phyloP scores from a whole-genome alignment of 1,140 invertebrate genomes.

The Pararge aegeria region DNA sequence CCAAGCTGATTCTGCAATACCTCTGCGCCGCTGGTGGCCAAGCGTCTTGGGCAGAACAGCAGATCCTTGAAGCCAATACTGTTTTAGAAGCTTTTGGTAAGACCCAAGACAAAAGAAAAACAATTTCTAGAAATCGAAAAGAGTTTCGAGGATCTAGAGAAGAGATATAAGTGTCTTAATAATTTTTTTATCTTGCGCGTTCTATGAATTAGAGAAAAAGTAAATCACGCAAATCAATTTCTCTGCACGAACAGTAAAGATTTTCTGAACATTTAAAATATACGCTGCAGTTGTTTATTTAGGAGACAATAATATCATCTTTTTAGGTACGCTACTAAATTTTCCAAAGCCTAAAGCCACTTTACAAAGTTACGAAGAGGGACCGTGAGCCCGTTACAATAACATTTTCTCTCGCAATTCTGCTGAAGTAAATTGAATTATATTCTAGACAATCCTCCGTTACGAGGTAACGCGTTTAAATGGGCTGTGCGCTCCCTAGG shows the following conservation, averaged over 20 bases:
- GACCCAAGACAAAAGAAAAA: conserved; percentile 10
- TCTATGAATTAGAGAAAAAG: too few relatives aligned
- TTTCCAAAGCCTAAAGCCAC: background rate
- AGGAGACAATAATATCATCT: too few relatives aligned
- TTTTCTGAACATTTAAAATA: too few relatives aligned
- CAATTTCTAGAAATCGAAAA: background rate
- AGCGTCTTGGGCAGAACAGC: conserved; percentile 94
- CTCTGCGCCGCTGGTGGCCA: conserved; percentile 89
- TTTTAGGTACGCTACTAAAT: background rate
- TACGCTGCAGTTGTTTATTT: too few relatives aligned
- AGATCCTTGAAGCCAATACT: conserved; percentile 96
- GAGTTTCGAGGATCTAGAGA: too few relatives aligned
- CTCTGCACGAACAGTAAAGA: too few relatives aligned
- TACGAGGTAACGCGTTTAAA: conserved; percentile 15
- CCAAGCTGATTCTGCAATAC: conserved; percentile 97
- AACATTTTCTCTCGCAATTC: conserved; percentile 6
- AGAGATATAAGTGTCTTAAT: too few relatives aligned
- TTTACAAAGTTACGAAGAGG: background rate
- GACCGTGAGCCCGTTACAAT: background rate
- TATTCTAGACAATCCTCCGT: conserved; percentile 9
- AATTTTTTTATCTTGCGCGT: too few relatives aligned
- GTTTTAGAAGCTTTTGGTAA: conserved; percentile 95
- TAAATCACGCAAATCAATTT: too few relatives aligned
- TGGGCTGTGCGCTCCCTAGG: conserved; percentile 2
- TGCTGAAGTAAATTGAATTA: conserved; percentile 14